A percentile compares a stretch with the other conserved stretches of the same genome.
phyloP scores from a whole-genome alignment of 1,140 invertebrate genomes.

The Apolygus lucorum region DNA sequence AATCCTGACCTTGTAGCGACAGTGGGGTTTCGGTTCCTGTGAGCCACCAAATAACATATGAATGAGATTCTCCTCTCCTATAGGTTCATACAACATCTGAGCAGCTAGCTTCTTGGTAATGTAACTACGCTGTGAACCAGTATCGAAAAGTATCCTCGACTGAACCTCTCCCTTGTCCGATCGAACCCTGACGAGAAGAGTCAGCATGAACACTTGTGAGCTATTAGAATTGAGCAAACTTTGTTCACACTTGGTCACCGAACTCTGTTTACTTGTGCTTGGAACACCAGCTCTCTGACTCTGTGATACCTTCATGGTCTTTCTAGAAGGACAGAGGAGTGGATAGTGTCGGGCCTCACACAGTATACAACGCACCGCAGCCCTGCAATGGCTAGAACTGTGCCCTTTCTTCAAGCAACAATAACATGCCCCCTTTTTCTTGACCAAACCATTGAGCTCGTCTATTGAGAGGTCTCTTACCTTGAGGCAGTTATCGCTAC shows the following conservation, averaged over 20 bases:
- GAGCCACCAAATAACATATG: slow-evolving; percentile 15
- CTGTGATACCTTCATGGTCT: not conserved
- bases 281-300: too few species aligned
- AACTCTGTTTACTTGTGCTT: not conserved
- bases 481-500: too few species aligned
- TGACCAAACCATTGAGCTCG: not conserved
- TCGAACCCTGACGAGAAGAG: not conserved
- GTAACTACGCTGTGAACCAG: not conserved
- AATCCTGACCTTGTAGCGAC: not conserved
- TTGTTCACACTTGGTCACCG: not conserved
- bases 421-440: not conserved
- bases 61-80: slow-evolving; percentile 8
- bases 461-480: not conserved
- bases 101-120: not conserved
- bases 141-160: not conserved
- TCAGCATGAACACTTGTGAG: not conserved
- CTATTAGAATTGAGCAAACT: not conserved
- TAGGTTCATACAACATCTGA: not conserved
- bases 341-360: not conserved
- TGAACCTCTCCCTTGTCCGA: not conserved
- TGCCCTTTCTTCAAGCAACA: not conserved
- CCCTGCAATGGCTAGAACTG: not conserved
- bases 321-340: not conserved
- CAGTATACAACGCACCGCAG: not conserved
- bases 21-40: not conserved